Conservation (phyloP, 2,888 invertebrate genomes). For the Amphiduros pacificus region DNA sequence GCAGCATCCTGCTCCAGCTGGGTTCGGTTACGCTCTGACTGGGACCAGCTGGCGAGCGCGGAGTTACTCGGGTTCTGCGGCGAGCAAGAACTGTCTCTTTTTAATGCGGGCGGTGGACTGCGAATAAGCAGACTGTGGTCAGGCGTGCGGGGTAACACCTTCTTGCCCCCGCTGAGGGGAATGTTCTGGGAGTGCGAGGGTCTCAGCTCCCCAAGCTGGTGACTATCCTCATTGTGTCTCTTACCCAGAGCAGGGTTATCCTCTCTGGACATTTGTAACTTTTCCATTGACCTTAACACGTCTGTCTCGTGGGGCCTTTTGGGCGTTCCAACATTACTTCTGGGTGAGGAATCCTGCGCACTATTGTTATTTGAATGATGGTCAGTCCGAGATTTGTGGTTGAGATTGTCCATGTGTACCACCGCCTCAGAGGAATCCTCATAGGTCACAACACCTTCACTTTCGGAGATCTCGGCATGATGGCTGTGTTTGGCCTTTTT, state of each 20-base stretch:
- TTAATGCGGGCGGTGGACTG: conserved; percentile 6
- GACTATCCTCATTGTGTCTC: neutral
- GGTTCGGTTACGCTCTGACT: neutral
- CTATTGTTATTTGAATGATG: too few relatives aligned
- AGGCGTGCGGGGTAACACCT: neutral
- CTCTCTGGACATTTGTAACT: conserved; percentile 8
- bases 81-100: too few relatives aligned
- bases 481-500: neutral
- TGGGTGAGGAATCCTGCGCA: neutral
- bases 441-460: too few relatives aligned
- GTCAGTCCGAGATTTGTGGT: too few relatives aligned
- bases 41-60: neutral
- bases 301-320: neutral
- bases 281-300: conserved; percentile 4
- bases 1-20: conserved; percentile 15
- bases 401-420: too few relatives aligned
- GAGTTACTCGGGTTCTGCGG: too few relatives aligned
- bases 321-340: too few relatives aligned
- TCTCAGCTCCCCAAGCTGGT: conserved; percentile 4
- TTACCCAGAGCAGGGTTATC: conserved; percentile 2
- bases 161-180: neutral
- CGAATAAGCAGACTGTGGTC: conserved; percentile 13
- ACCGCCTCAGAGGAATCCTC: too few relatives aligned
- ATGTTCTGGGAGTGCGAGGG: conserved; percentile 14
- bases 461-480: neutral